Conservation (phyloP, 2,113 vertebrate genomes). For the Pungitius pungitius region DNA sequence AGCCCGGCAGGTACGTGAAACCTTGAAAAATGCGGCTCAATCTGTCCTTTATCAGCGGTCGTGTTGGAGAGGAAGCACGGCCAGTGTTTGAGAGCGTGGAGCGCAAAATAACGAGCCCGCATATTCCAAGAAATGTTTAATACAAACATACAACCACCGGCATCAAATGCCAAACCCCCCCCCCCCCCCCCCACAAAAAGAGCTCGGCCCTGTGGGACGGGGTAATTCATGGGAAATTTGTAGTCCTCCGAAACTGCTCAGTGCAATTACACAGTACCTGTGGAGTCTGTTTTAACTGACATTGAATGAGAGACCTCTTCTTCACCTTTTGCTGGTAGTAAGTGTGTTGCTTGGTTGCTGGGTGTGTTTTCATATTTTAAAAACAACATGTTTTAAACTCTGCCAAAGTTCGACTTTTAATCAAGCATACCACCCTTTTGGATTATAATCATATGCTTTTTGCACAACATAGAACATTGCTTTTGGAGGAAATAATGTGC, state of each 20-base stretch:
- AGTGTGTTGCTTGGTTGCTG: constrained; percentile 15
- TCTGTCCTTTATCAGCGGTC: constrained; percentile 66
- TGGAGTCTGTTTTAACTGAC: constrained; percentile 44
- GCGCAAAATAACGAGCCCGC: constrained; percentile 63
- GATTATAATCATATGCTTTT: constrained; percentile 42
- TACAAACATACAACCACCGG: constrained; percentile 62
- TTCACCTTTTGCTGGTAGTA: not conserved
- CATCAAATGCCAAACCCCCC: constrained; percentile 52
- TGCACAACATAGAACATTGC: constrained; percentile 20
- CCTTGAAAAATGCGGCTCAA: constrained; percentile 48
- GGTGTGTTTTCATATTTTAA: constrained; percentile 11
- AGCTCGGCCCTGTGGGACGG: constrained; percentile 47
- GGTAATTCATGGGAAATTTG: constrained; percentile 57
- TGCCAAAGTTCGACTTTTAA: constrained; percentile 10
- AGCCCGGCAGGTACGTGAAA: constrained; percentile 58
- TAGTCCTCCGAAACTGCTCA: constrained; percentile 36
- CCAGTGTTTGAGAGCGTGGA: constrained; percentile 50
- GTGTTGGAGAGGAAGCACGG: constrained; percentile 55
- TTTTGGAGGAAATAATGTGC: constrained; percentile 47
- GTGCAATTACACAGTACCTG: constrained; percentile 40
- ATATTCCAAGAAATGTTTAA: constrained; percentile 64
- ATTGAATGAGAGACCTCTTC: constrained; percentile 16
- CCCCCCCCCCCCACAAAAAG: constrained; percentile 55
- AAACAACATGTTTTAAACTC: constrained; percentile 16
- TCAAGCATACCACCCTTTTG: not conserved